Conservation (phyloP, 2,888 invertebrate genomes). For the Drosophila formosana region DNA sequence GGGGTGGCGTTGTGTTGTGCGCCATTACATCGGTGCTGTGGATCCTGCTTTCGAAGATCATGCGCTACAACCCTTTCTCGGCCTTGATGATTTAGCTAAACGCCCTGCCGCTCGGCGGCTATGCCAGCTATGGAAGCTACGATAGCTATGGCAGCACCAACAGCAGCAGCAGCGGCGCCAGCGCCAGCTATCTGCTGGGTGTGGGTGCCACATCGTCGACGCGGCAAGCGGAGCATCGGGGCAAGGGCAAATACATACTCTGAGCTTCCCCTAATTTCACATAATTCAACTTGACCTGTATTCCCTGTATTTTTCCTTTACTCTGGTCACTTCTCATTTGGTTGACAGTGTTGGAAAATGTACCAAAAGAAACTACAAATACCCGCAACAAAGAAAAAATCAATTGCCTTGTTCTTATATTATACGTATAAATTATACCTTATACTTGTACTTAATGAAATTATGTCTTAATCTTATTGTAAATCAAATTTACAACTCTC, state of each 20-base stretch:
- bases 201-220: conserved; percentile 65
- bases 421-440: conserved; percentile 34
- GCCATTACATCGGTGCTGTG: conserved; percentile 93
- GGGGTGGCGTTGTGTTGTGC: conserved; percentile 94
- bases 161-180: conserved; percentile 67
- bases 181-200: conserved; percentile 64
- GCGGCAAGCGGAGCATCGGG: conserved; percentile 73
- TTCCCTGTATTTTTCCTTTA: conserved; percentile 1
- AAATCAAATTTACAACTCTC: conserved; percentile 76
- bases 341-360: conserved; percentile 60
- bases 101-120: conserved; percentile 78
- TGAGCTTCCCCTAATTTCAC: conserved; percentile 32
- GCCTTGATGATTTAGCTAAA: conserved; percentile 88
- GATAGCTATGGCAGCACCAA: conserved; percentile 63
- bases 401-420: conserved; percentile 73
- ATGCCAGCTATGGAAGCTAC: conserved; percentile 52
- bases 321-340: conserved; percentile 17
- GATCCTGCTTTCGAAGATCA: conserved; percentile 95
- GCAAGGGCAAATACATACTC: conserved; percentile 73
- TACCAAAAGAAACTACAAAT: conserved; percentile 49
- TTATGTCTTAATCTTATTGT: conserved; percentile 58
- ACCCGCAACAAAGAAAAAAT: conserved; percentile 39
- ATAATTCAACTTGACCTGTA: conserved; percentile 14
- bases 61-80: conserved; percentile 94
- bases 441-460: conserved; percentile 40